Evolutionary conservation across 1,140 invertebrate species (phyloP).

Genomic region (Diprion similis): DNA sequence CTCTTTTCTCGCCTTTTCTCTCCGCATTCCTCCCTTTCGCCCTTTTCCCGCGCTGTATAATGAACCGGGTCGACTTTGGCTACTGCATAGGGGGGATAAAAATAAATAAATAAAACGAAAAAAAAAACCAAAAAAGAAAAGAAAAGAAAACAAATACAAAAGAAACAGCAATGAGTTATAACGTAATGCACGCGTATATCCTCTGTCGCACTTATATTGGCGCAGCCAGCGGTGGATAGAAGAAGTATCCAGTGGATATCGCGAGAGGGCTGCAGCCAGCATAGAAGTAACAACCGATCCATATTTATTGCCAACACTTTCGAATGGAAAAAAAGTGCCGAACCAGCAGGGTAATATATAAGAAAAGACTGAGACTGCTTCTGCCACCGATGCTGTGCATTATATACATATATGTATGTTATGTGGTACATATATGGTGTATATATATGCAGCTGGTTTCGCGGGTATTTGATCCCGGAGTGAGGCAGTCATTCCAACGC

Average conservation of each 20-base stretch:
- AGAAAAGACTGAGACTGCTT: not conserved
- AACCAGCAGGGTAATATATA: constrained; percentile 30
- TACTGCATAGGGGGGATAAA: constrained; percentile 40
- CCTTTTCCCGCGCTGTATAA: constrained; percentile 53
- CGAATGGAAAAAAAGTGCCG: constrained; percentile 35
- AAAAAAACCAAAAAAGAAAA: no score
- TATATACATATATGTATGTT: constrained; percentile 1
- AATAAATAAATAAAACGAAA: no score
- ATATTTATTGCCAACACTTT: constrained; percentile 40
- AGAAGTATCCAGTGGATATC: no score
- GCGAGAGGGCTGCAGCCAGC: no score
- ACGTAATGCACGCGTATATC: constrained; percentile 7
- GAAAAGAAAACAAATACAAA: no score
- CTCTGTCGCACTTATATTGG: constrained; percentile 53
- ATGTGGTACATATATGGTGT: not conserved
- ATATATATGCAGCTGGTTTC: constrained; percentile 17
- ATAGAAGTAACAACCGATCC: constrained; percentile 34
- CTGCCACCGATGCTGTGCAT: not conserved
- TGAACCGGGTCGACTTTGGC: constrained; percentile 50
- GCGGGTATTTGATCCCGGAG: constrained; percentile 16
- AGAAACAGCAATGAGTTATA: no score
- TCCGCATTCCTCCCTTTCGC: constrained; percentile 44
- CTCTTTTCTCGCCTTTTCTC: constrained; percentile 29
- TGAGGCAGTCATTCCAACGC: constrained; percentile 16
- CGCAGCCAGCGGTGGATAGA: constrained; percentile 37